Evolutionary conservation across 2,797 vertebrate species (phyloP), one percentile per base, ranked within the genome.

Genomic region (Arrhamphus sclerolepis): DNA sequence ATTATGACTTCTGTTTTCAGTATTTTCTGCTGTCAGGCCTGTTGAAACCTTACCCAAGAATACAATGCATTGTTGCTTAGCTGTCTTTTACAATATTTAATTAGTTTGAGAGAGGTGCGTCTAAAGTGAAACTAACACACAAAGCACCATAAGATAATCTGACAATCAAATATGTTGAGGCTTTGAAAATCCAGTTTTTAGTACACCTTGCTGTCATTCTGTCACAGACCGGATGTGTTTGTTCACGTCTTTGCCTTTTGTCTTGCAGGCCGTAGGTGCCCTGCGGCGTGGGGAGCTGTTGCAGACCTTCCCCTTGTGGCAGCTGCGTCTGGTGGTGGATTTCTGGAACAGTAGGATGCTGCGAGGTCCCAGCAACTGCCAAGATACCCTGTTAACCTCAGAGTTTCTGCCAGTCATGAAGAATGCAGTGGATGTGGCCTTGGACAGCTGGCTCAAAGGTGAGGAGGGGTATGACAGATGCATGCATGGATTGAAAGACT

Each of bases 331-430:
- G 83, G 96, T 98, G 62, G 86, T 98, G 75, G 97, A 98, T 49
- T 88, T 98, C 72, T 98, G 96, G 77, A 94, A 94, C 72, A 95
- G 95, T 67, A 80, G 93, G 46, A 92, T 93, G 72, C 92, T 95
- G 63, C 93, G 93, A 75, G 92, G 94, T 26, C 91, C 70, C 68
- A 81, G 68, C 73, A 76, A 79, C 85, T 82, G 49, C 53, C 89
- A 55, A 4, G 73, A 80, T 0, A 92, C 96, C 26, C 93, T 98
- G 63, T 94, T 98, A 86, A 95, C 93, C 82, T 97, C 97, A 0
- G 96, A 98, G 75, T 97, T 98, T 61, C 91, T 99, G 60, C 96
- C 96, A 0, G 94, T 98, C 53, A 98, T 97, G 92, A 98, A 98
- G 82, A 97, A 95, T 78, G 93, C 91, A 0, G 93, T 96, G 1